Conservation (phyloP, 2,113 vertebrate species). For the Trogon surrucura region DNA sequence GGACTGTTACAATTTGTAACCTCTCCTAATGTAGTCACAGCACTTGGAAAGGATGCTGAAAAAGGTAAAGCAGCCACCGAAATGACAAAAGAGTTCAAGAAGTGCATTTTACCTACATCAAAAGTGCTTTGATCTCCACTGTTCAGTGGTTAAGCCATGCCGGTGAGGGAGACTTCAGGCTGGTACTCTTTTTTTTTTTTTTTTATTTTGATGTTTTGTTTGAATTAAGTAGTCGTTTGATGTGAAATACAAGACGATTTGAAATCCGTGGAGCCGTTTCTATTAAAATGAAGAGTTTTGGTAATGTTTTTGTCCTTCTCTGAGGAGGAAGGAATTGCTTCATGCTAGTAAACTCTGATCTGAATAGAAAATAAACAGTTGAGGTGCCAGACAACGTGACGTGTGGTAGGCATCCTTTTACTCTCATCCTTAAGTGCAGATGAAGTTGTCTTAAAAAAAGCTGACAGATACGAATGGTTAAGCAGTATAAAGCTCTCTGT, state of each 20-base stretch:
- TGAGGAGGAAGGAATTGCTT: not conserved
- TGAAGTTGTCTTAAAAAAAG: not conserved
- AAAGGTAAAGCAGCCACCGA: not conserved
- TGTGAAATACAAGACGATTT: rapidly evolving
- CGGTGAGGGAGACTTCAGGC: not conserved
- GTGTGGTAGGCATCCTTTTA: not conserved
- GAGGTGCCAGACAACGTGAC: not conserved
- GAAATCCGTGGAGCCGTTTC: not conserved
- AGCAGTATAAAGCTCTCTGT: not conserved
- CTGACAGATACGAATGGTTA: no score
- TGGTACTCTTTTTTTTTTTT: not conserved
- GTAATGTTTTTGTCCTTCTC: not conserved
- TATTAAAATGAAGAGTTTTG: not conserved
- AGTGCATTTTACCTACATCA: rapidly evolving
- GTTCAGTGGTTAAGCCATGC: not conserved
- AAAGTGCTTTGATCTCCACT: not conserved
- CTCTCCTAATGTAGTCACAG: not conserved
- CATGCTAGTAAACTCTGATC: not conserved
- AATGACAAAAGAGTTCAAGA: not conserved
- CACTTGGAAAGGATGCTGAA: not conserved
- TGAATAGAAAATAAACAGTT: not conserved
- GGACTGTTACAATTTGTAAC: not conserved
- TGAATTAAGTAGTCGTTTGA: not conserved
- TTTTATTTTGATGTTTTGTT: not conserved
- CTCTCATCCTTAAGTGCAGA: not conserved